Evolutionary conservation across 2,113 vertebrate species (phyloP).

Genomic region (Orthonyx spaldingii): DNA sequence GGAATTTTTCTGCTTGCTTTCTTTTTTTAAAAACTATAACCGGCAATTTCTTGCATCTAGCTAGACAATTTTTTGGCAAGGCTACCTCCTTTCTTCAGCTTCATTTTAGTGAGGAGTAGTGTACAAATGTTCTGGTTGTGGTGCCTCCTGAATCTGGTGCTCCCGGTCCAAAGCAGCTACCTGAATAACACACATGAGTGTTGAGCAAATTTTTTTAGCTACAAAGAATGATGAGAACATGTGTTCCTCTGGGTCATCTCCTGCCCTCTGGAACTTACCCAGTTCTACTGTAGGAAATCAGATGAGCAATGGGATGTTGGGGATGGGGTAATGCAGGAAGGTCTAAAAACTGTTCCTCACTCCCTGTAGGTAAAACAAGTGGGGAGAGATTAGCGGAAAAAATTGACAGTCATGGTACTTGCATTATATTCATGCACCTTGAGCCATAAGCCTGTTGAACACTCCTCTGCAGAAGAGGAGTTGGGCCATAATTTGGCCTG

Average conservation of each 20-base stretch:
- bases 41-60: not conserved
- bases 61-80: not conserved
- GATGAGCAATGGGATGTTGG: not conserved
- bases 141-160: not conserved
- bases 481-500: not conserved
- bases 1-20: not conserved
- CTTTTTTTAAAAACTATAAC: rapidly evolving
- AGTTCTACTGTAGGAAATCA: not conserved
- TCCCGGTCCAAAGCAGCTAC: not conserved
- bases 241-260: not conserved
- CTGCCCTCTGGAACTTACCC: not conserved
- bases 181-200: not conserved
- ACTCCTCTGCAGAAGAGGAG: not conserved
- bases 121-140: not conserved
- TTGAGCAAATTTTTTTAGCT: not conserved
- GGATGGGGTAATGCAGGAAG: not conserved
- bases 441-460: not conserved
- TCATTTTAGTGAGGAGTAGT: not conserved
- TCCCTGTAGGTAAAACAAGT: not conserved
- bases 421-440: rapidly evolving
- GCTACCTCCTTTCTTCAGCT: not conserved
- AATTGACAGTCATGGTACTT: not conserved
- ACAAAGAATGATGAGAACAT: not conserved
- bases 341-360: not conserved
- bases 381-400: not conserved